Conservation (phyloP, 2,888 invertebrate genomes). For the Eumerus sabulonum region DNA sequence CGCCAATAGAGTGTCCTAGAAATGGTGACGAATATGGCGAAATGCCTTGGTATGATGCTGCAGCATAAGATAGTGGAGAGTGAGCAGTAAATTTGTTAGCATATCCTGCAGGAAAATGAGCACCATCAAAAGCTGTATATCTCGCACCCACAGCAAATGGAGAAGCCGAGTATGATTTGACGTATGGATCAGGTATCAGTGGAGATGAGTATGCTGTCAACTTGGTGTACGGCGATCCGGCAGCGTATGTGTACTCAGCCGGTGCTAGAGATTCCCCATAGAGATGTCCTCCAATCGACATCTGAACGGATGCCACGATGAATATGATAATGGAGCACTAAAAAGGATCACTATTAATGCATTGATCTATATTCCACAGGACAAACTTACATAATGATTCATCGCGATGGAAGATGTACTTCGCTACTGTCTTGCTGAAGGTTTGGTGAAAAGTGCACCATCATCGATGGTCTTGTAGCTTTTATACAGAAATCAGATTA, state of each 20-base stretch:
- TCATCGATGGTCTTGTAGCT: conserved; percentile 47
- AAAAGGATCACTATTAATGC: background rate
- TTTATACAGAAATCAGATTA: conserved; percentile 38
- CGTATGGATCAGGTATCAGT: conserved; percentile 25
- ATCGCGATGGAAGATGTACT: conserved; percentile 12
- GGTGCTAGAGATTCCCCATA: conserved; percentile 32
- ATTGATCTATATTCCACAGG: background rate
- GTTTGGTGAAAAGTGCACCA: conserved; percentile 50
- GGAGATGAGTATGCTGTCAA: conserved; percentile 30
- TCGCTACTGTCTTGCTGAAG: conserved; percentile 23
- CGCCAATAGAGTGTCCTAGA: background rate
- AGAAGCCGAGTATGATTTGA: too few relatives aligned
- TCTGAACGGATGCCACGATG: conserved; percentile 12
- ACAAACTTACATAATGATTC: conserved; percentile 35
- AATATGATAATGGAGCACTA: conserved; percentile 18
- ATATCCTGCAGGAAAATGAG: conserved; percentile 26
- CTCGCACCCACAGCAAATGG: conserved; percentile 33
- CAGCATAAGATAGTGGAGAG: conserved; percentile 7
- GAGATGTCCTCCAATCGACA: conserved; percentile 32
- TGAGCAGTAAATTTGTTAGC: conserved; percentile 30
- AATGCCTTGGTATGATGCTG: conserved; percentile 8
- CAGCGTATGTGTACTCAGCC: conserved; percentile 21
- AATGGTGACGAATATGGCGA: conserved; percentile 2
- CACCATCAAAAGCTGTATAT: conserved; percentile 9
- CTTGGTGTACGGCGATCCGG: conserved; percentile 23